Evolutionary conservation across 2,888 invertebrate genomes (phyloP).

Genomic region (Drosophila lacicola): DNA sequence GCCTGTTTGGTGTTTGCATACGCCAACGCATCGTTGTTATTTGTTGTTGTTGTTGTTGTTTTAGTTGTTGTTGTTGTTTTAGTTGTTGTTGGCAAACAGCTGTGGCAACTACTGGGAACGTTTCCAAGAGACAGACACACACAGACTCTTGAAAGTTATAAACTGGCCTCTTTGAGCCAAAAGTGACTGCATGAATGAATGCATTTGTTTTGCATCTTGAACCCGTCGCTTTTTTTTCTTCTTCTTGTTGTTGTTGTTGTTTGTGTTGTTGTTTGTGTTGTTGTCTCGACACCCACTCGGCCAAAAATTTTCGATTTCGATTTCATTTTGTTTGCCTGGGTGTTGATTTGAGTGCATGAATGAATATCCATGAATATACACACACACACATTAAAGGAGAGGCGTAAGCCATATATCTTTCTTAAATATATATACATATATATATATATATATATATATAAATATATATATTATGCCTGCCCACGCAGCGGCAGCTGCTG

Average conservation of each 20-base stretch:
- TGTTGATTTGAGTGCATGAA: conserved; percentile 61
- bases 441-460: conserved; percentile 5
- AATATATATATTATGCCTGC: conserved; percentile 31
- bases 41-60: conserved; percentile 18
- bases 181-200: conserved; percentile 60
- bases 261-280: conserved; percentile 24
- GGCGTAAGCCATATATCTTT: conserved; percentile 40
- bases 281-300: conserved; percentile 63
- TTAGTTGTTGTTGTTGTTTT: conserved; percentile 20
- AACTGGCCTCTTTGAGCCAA: conserved; percentile 53
- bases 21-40: conserved; percentile 51
- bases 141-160: conserved; percentile 54
- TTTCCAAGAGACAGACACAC: conserved; percentile 28
- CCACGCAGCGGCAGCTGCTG: conserved; percentile 6
- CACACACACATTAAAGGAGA: conserved; percentile 45
- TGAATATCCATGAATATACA: conserved; percentile 34
- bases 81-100: conserved; percentile 35
- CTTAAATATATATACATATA: conserved; percentile 6
- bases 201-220: conserved; percentile 62
- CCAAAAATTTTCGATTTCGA: conserved; percentile 55
- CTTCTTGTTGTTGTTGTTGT: conserved; percentile 7
- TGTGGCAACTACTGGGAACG: conserved; percentile 41
- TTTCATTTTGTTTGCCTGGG: conserved; percentile 51
- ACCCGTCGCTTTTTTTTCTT: conserved; percentile 2
- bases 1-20: conserved; percentile 59